These are phyloP conservation scores for Caenorhabditis macrosperma DNA, from an alignment of 2,888 invertebrate species.

Conservation along the genomic window DNA sequence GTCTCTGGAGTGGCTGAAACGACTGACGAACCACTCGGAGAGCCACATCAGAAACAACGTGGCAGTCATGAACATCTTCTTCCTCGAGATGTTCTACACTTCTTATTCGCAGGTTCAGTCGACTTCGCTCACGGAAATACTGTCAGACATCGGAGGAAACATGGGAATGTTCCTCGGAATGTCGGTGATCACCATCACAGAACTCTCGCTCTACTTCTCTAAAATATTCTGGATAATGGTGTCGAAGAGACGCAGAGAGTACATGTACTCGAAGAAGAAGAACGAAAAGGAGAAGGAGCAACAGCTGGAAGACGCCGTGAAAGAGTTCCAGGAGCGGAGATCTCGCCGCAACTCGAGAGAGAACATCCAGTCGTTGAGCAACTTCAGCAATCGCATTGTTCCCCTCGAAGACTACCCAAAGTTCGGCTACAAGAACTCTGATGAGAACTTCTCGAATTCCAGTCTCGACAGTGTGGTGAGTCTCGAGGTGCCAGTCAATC, in stretches of 20 bases:
- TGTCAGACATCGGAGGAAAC: slow-evolving; percentile 79
- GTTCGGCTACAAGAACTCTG: slow-evolving; percentile 33
- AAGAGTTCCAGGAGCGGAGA: slow-evolving; percentile 52
- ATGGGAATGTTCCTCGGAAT: slow-evolving; percentile 80
- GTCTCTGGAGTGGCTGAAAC: slow-evolving; percentile 67
- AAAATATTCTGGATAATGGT: slow-evolving; percentile 77
- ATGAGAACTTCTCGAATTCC: slow-evolving; percentile 26
- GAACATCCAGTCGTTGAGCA: slow-evolving; percentile 22
- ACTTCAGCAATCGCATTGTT: slow-evolving; percentile 16
- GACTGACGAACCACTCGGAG: slow-evolving; percentile 44
- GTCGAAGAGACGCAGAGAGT: slow-evolving; percentile 65
- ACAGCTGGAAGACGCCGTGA: slow-evolving; percentile 55
- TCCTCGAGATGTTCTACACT: slow-evolving; percentile 75
- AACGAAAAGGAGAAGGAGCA: slow-evolving; percentile 56
- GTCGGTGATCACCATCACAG: slow-evolving; percentile 76
- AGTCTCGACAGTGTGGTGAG: slow-evolving; percentile 58
- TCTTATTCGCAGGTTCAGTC: slow-evolving; percentile 75
- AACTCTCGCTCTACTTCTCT: slow-evolving; percentile 72
- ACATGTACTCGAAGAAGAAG: slow-evolving; percentile 68
- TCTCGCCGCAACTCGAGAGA: slow-evolving; percentile 50
- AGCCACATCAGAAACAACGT: slow-evolving; percentile 67
- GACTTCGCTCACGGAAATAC: slow-evolving; percentile 68
- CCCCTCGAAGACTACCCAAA: slow-evolving; percentile 28
- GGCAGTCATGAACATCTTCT: slow-evolving; percentile 75
- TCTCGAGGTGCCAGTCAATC: not conserved